Base-by-base conservation (phyloP, 2,888 invertebrate genomes). In the Pegoplata infirma region DNA sequence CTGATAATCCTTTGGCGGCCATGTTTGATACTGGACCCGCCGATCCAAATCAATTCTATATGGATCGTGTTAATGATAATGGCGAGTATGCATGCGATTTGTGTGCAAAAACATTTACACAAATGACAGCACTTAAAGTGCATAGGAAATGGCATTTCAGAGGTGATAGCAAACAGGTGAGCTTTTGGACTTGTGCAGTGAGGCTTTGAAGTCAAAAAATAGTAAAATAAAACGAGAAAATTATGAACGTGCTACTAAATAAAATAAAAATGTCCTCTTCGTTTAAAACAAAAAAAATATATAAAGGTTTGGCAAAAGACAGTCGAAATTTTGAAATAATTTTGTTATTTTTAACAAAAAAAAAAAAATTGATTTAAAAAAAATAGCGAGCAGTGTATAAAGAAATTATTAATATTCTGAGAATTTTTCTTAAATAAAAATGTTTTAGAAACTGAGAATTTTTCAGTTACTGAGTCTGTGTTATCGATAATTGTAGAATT, bases 91-190 rank as follows among this genome's bases (percentile, higher is more conserved):
- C 88, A 53, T 90, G 90, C 82, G 90, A 90, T 84, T 85, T 90
- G 80, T 90, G 90, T 80, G 82, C 87, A 8, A 90, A 90, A 84
- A 86, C 87, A 53, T 90, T 90, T 81, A 86, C 89, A 66, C 88
- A 88, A 83, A 86, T 90, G 85, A 89, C 88, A 69, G 89, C 90
- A 74, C 84, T 90, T 68, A 90, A 90, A 85, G 90, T 90, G 81
- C 90, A 90, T 87, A 88, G 90, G 82, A 90, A 90, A 84, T 90
- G 90, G 90, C 90, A 90, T 88, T 90, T 90, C 85, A 88, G 90
- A 84, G 88, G 88, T 87, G 90, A 90, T 87, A 88, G 88, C 84
- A 89, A 89, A 87, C 89, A 89, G 88, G 89, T 89, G 88, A 88
- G 88, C 88, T 84, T 84, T 82, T 83, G 85, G 86, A 84, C 87